Evolutionary conservation across 2,113 vertebrate species (phyloP).

Genomic region (Pseudonaja textilis): DNA sequence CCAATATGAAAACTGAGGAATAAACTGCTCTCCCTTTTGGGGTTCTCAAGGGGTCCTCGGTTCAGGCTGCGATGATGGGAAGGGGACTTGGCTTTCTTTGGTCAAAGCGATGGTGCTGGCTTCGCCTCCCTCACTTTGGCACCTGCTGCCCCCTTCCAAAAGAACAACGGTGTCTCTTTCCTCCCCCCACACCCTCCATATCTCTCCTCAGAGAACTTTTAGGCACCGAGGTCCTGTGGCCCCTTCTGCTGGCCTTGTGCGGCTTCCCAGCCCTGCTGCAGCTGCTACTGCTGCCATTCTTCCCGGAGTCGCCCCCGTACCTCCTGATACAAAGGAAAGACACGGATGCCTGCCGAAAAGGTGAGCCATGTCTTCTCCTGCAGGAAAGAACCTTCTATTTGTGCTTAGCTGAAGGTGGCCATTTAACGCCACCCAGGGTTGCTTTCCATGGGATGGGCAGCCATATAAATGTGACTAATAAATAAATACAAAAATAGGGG

Average conservation of each 20-base stretch:
- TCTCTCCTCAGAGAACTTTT: constrained; percentile 72
- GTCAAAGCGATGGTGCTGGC: neutral
- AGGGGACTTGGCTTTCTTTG: neutral
- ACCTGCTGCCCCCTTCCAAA: neutral
- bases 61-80: neutral
- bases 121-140: neutral
- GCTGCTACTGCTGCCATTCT: constrained; percentile 67
- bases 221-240: constrained; percentile 80
- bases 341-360: constrained; percentile 67
- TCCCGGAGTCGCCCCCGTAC: constrained; percentile 71
- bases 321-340: constrained; percentile 77
- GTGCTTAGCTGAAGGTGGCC: neutral
- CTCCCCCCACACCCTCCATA: neutral
- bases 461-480: neutral
- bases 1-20: neutral
- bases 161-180: neutral
- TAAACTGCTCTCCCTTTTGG: neutral
- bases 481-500: neutral
- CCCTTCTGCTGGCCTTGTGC: constrained; percentile 72
- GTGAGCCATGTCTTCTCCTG: constrained; percentile 50
- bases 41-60: neutral
- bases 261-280: constrained; percentile 72
- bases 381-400: neutral
- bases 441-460: neutral
- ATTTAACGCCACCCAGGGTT: too few relatives aligned